These are phyloP conservation scores for Diachasmimorpha longicaudata DNA, from an alignment of 1,140 invertebrate species.

Conservation along the genomic window DNA sequence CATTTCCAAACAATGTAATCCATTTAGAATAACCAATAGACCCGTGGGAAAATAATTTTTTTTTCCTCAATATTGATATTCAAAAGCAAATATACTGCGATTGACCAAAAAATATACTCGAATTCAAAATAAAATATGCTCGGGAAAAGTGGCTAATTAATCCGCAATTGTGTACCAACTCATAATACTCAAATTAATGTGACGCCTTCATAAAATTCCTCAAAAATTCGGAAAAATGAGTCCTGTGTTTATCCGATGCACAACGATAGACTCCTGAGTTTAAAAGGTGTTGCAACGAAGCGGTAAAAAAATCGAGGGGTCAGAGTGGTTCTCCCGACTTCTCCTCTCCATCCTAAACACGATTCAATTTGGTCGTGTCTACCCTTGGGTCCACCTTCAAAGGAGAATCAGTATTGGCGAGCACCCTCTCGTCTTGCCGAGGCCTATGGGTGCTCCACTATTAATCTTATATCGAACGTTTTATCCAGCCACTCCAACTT, in stretches of 20 bases:
- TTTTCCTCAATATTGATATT: too few species aligned
- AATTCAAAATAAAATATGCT: too few species aligned
- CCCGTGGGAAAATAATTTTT: too few species aligned
- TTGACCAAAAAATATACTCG: too few species aligned
- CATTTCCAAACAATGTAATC: too few species aligned
- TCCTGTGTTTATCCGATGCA: not conserved
- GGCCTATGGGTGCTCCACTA: slow-evolving; percentile 48
- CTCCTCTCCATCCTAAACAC: slow-evolving; percentile 56
- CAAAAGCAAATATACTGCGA: too few species aligned
- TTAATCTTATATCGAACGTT: slow-evolving; percentile 65
- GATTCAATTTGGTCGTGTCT: slow-evolving; percentile 61
- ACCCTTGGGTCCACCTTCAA: slow-evolving; percentile 60
- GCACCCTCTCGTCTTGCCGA: slow-evolving; percentile 44
- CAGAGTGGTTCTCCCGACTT: slow-evolving; percentile 38
- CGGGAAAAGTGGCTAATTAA: too few species aligned
- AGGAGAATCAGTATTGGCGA: slow-evolving; percentile 59
- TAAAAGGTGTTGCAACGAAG: slow-evolving; percentile 26
- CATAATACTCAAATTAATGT: too few species aligned
- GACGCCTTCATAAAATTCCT: too few species aligned
- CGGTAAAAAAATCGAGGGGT: slow-evolving; percentile 33
- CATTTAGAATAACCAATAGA: too few species aligned
- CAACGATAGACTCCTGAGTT: slow-evolving; percentile 15
- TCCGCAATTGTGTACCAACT: too few species aligned
- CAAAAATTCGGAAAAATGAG: too few species aligned
- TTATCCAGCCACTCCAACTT: slow-evolving; percentile 48